phyloP scores from a whole-genome alignment of 1,140 invertebrate species.

The Camponotus floridanus region DNA sequence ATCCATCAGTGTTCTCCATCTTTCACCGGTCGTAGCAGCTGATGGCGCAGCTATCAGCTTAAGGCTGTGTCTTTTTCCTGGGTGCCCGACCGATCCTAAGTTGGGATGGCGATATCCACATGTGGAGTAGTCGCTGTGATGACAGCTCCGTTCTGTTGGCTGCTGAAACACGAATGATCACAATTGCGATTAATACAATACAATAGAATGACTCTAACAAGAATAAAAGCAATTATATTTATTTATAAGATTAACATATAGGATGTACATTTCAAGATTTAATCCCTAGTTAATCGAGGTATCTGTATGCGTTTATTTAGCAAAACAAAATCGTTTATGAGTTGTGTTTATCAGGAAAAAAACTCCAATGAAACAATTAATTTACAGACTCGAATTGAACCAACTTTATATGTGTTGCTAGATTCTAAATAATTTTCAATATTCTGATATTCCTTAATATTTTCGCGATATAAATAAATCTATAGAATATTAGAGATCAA shows the following conservation, averaged over 20 bases:
- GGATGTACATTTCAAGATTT: not conserved
- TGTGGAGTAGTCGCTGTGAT: slow-evolving; percentile 84
- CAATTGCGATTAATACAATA: not conserved
- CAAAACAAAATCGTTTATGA: not conserved
- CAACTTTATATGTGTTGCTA: too few species aligned
- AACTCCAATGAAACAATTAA: not conserved
- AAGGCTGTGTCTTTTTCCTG: slow-evolving; percentile 84
- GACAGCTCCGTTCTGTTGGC: slow-evolving; percentile 84
- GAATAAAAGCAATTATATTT: not conserved
- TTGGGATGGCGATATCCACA: slow-evolving; percentile 85
- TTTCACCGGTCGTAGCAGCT: slow-evolving; percentile 58
- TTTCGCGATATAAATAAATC: too few species aligned
- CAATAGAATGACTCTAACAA: not conserved
- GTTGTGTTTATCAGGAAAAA: not conserved
- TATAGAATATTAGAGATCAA: too few species aligned
- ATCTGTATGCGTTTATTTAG: not conserved
- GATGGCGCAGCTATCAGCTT: slow-evolving; percentile 66
- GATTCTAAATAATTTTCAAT: too few species aligned
- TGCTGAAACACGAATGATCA: slow-evolving; percentile 64
- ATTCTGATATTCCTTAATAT: too few species aligned
- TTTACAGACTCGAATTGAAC: too few species aligned
- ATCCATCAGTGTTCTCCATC: slow-evolving; percentile 72
- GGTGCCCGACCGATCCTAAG: slow-evolving; percentile 86
- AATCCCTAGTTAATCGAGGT: not conserved
- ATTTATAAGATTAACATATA: not conserved